Conservation (phyloP, 2,888 invertebrate genomes). For the Scrobipalpa atriplicella region DNA sequence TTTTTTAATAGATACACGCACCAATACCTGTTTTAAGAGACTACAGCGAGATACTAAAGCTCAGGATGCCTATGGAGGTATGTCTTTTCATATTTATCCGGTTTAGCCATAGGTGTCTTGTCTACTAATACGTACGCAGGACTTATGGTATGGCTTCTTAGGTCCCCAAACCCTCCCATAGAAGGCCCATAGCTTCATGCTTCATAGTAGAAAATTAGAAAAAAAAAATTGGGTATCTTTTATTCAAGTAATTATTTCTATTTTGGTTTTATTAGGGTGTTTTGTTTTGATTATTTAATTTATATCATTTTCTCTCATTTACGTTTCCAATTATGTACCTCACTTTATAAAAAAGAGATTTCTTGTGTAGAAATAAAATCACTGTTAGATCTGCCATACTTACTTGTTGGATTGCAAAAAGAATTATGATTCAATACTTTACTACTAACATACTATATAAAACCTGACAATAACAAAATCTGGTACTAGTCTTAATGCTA, state of each 20-base stretch:
- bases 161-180: conserved; percentile 29
- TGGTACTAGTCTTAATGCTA: too few relatives aligned
- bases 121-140: conserved; percentile 44
- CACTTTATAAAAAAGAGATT: neutral
- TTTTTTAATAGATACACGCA: conserved; percentile 87
- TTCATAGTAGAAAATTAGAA: conserved; percentile 42
- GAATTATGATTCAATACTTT: too few relatives aligned
- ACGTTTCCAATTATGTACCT: neutral
- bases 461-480: neutral
- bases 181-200: conserved; percentile 48
- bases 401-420: conserved; percentile 7
- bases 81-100: conserved; percentile 36
- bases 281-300: neutral
- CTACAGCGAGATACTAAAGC: conserved; percentile 95
- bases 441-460: too few relatives aligned
- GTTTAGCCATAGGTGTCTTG: conserved; percentile 27
- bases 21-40: conserved; percentile 91
- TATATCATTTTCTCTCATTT: neutral
- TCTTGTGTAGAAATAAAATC: neutral
- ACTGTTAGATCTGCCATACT: conserved; percentile 1
- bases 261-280: conserved; percentile 10
- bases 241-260: conserved; percentile 25
- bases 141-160: conserved; percentile 50
- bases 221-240: conserved; percentile 14
- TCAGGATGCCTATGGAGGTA: conserved; percentile 96